phyloP scores from a whole-genome alignment of 2,113 vertebrate genomes.

The Chelonoidis abingdonii region DNA sequence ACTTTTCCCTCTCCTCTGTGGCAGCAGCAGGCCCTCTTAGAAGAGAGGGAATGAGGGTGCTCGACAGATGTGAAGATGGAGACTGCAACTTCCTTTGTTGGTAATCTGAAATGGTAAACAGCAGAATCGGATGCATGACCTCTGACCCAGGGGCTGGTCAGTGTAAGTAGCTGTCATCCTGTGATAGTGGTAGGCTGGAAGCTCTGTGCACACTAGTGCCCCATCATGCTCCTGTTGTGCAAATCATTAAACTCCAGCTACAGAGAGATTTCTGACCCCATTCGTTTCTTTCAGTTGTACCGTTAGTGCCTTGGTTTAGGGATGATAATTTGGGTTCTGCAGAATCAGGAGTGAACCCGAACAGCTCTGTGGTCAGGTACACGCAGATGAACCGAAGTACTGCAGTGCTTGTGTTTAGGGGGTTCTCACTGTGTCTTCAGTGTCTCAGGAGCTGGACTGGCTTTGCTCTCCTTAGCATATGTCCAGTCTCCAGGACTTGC shows the following conservation, averaged over 20 bases:
- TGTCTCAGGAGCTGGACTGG: neutral
- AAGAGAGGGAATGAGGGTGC: neutral
- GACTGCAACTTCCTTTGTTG: neutral
- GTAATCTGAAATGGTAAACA: neutral
- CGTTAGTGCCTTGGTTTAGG: neutral
- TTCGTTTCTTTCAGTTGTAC: neutral
- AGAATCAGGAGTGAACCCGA: neutral
- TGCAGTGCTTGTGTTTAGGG: neutral
- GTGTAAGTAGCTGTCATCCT: neutral
- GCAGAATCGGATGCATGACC: fast-evolving
- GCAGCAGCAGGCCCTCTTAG: neutral
- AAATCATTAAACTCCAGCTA: neutral
- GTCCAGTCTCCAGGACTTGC: too few species aligned
- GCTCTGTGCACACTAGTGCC: neutral
- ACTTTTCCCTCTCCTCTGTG: neutral
- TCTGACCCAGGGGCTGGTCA: neutral
- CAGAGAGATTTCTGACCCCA: neutral
- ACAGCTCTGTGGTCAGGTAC: neutral
- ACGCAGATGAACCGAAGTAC: neutral
- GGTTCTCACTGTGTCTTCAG: neutral
- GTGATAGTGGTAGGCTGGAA: neutral
- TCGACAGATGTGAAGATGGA: neutral
- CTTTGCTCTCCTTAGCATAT: neutral
- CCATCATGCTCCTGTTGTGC: neutral
- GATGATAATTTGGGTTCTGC: neutral